Evolutionary conservation across 1,140 invertebrate genomes (phyloP), one percentile per base, ranked within the genome.

Genomic region (Oreohelix idahoensis): DNA sequence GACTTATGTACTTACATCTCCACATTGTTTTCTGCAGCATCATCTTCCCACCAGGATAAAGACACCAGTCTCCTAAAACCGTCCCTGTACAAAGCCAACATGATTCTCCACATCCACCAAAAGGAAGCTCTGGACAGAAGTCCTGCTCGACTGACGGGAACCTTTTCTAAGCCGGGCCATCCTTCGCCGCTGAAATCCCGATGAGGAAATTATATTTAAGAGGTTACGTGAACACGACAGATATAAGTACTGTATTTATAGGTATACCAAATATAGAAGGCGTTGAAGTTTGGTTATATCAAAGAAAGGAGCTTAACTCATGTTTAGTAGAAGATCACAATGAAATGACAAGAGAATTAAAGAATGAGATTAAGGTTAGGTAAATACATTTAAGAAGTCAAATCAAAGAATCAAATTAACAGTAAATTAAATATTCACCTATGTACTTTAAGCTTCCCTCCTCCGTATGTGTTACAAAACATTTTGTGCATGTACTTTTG

Each of bases 31-130:
- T 89, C 92, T 83, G 94, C 94, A 38, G 92, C 92, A 83, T 95
- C 94, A 49, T 92, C 91, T 13, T 93, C 90, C 26, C 94, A 93
- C 86, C 94, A 92, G 23, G 87, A 78, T 36, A 94, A 93, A 53
- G 95, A 88, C 84, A 94, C 93, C 5, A 93, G 88, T n/a, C 92
- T 83, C 0, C 84, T 87, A 13, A 94, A 83, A n/a, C 81, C 94
- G 91, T 87, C 92, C 90, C 83, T 91, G 92, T 94, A 95, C 4
- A 95, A 93, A 66, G 92, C 92, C 91, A 92, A 93, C 91, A 95
- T 93, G 51, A 94, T 93, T 17, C 89, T 90, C 0, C 93, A 94
- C 85, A 95, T 89, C 95, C 95, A 95, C 23, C 93, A 93, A 83
- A 94, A 94, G 29, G 94, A 94, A 15, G 94, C 90, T 75, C 94